phyloP scores from a whole-genome alignment of 2,888 invertebrate genomes.

The Sphinx pinastri region DNA sequence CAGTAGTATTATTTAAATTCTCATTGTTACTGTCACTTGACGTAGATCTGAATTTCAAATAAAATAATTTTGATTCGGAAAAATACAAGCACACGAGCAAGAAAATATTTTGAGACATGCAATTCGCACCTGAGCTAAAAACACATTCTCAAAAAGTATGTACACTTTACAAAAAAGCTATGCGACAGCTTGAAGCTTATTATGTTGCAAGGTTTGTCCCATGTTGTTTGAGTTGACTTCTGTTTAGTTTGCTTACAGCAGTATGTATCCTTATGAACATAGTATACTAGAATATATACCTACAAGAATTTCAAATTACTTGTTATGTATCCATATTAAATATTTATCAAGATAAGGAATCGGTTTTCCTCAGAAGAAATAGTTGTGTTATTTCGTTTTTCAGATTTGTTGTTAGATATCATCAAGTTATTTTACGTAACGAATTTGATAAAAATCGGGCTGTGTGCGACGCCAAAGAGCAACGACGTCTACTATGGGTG shows the following conservation, averaged over 20 bases:
- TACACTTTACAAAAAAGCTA: conserved; percentile 88
- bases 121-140: conserved; percentile 62
- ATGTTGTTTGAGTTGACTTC: no score
- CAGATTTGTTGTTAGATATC: conserved; percentile 89
- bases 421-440: conserved; percentile 90
- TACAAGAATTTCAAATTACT: no score
- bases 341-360: neutral
- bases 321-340: neutral
- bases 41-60: no score
- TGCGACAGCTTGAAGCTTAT: conserved; percentile 86
- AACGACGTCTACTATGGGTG: conserved; percentile 88
- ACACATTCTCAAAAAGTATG: conserved; percentile 90
- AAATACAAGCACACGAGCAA: neutral
- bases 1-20: no score
- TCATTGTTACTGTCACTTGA: no score
- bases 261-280: no score
- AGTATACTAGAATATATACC: no score
- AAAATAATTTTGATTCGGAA: no score
- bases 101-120: conserved; percentile 44
- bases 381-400: neutral
- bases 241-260: neutral
- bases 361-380: neutral
- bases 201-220: conserved; percentile 78
- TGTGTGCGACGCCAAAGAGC: conserved; percentile 86
- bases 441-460: conserved; percentile 91